These are phyloP conservation scores for Nipponacmea schrenckii DNA, from an alignment of 2,888 invertebrate species.

Conservation along the genomic window DNA sequence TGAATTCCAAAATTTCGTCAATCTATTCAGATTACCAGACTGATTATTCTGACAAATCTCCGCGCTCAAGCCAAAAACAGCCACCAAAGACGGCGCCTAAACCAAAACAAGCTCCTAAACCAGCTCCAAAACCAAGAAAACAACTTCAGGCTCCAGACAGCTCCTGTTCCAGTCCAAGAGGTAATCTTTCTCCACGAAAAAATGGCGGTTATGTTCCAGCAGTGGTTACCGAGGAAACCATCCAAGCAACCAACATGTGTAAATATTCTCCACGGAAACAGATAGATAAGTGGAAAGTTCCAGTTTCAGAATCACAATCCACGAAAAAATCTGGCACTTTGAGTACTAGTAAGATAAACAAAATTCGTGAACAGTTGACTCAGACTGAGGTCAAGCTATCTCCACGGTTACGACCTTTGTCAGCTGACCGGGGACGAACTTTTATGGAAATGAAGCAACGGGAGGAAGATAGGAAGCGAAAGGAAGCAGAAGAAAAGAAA, in stretches of 20 bases:
- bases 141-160: neutral
- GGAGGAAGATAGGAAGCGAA: constrained; percentile 18
- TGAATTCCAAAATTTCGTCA: neutral
- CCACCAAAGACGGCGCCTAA: neutral
- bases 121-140: neutral
- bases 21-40: neutral
- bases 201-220: neutral
- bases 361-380: neutral
- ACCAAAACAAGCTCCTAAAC: neutral
- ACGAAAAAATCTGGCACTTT: neutral
- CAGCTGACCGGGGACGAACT: constrained; percentile 6
- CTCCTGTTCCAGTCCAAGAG: neutral
- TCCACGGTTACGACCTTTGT: neutral
- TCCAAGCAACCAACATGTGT: neutral
- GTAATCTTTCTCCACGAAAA: neutral
- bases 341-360: neutral
- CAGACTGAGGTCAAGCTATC: neutral
- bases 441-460: neutral
- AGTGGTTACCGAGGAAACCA: neutral
- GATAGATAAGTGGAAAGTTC: neutral
- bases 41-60: neutral
- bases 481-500: constrained; percentile 10
- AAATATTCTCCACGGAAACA: constrained; percentile 5
- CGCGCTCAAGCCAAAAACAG: neutral
- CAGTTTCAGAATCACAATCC: neutral